Evolutionary conservation across 2,888 invertebrate genomes (phyloP).

Genomic region (Agrilus mali): DNA sequence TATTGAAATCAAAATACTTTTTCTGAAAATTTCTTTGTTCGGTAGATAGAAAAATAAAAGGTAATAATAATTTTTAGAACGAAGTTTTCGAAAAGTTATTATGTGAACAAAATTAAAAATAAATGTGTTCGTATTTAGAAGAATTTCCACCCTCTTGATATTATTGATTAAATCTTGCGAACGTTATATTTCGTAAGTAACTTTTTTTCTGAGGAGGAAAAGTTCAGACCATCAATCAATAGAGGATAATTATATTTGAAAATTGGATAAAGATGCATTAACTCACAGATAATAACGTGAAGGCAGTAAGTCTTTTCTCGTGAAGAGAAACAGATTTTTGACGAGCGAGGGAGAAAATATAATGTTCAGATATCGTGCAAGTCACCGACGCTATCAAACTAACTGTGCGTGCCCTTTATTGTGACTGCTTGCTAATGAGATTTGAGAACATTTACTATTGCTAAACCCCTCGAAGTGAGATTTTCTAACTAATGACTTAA

Average conservation of each 20-base stretch:
- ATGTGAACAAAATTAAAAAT: too few species aligned
- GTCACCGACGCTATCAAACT: constrained; percentile 24
- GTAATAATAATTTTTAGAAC: too few species aligned
- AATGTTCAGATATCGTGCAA: constrained; percentile 26
- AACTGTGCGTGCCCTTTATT: constrained; percentile 16
- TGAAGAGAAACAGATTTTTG: constrained; percentile 25
- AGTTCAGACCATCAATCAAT: constrained; percentile 27
- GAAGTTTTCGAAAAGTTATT: too few species aligned
- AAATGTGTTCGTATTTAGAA: too few species aligned
- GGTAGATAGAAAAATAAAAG: too few species aligned
- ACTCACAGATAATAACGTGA: constrained; percentile 18
- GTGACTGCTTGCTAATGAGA: constrained; percentile 20
- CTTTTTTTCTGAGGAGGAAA: neutral
- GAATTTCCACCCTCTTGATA: too few species aligned
- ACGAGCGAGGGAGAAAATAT: constrained; percentile 17
- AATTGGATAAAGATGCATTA: constrained; percentile 26
- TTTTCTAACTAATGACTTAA: constrained; percentile 3
- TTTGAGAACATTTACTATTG: constrained; percentile 19
- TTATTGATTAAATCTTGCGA: too few species aligned
- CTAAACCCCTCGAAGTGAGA: constrained; percentile 16
- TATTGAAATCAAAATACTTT: too few species aligned
- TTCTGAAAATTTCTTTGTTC: too few species aligned
- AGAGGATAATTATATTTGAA: constrained; percentile 26
- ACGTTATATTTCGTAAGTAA: too few species aligned
- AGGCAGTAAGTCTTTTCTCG: constrained; percentile 21